phyloP scores from a whole-genome alignment of 2,797 vertebrate genomes.

The Sparidentex hasta region DNA sequence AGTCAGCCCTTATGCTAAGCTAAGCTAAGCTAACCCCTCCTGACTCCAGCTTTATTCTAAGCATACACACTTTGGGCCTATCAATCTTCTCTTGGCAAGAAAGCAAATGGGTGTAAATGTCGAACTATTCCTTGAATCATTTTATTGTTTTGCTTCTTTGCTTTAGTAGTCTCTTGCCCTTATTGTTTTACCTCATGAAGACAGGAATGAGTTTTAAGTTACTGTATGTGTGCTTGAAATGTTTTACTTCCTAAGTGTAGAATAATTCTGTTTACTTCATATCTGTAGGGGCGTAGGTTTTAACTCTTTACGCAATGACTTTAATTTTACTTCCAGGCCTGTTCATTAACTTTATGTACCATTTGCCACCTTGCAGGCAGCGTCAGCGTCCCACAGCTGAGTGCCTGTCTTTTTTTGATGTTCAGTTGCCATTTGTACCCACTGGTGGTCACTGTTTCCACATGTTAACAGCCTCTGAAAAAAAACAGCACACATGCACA shows the following conservation, averaged over 20 bases:
- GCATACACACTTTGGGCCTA: rapidly evolving
- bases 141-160: neutral
- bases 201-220: slow-evolving; percentile 55
- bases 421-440: slow-evolving; percentile 60
- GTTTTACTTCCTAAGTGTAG: slow-evolving; percentile 25
- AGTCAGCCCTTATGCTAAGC: slow-evolving; percentile 5
- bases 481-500: slow-evolving; percentile 35
- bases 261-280: slow-evolving; percentile 49
- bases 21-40: neutral
- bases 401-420: slow-evolving; percentile 12
- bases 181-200: slow-evolving; percentile 68
- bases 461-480: slow-evolving; percentile 39
- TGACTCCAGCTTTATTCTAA: neutral
- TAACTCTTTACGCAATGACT: slow-evolving; percentile 33
- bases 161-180: slow-evolving; percentile 29
- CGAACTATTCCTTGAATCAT: slow-evolving; percentile 6
- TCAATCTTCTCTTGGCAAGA: neutral
- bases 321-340: slow-evolving; percentile 45
- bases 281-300: slow-evolving; percentile 29
- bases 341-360: slow-evolving; percentile 42
- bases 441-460: slow-evolving; percentile 73
- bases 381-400: slow-evolving; percentile 38
- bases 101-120: slow-evolving; percentile 2
- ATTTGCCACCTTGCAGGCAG: slow-evolving; percentile 31
- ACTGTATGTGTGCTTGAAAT: slow-evolving; percentile 41